A percentile compares a stretch with the other conserved stretches of the same genome.
Evolutionary conservation across 2,113 vertebrate genomes (phyloP).

Genomic region (Pelecanoides urinatrix): DNA sequence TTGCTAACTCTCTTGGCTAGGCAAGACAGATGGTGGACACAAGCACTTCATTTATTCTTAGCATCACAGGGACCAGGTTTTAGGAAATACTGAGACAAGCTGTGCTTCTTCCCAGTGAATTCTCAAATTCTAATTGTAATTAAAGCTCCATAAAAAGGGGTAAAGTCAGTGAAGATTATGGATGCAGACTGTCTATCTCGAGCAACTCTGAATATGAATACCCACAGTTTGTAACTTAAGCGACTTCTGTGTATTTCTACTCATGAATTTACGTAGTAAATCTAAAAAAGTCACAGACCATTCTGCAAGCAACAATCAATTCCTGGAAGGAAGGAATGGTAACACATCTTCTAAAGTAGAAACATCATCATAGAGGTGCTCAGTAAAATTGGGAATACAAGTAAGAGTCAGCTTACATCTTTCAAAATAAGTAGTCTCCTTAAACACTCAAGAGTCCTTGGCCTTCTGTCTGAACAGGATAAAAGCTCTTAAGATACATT

Average conservation of each 20-base stretch:
- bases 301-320: not conserved
- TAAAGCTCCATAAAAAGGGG: not conserved
- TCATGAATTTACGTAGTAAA: not conserved
- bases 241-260: not conserved
- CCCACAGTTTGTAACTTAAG: not conserved
- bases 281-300: not conserved
- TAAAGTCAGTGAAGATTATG: not conserved
- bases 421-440: not conserved
- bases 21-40: not conserved
- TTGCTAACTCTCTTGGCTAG: not conserved
- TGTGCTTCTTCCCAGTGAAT: not conserved
- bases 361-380: not conserved
- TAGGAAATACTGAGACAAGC: not conserved
- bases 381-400: not conserved
- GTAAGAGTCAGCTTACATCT: not conserved
- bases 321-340: not conserved
- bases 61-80: not conserved
- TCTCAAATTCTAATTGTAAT: not conserved
- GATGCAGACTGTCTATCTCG: not conserved
- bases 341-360: not conserved
- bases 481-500: not conserved
- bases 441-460: not conserved
- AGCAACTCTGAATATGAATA: not conserved
- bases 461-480: not conserved
- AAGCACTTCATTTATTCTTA: not conserved